Evolutionary conservation across 2,113 vertebrate species (phyloP).

Genomic region (Butorides virescens): DNA sequence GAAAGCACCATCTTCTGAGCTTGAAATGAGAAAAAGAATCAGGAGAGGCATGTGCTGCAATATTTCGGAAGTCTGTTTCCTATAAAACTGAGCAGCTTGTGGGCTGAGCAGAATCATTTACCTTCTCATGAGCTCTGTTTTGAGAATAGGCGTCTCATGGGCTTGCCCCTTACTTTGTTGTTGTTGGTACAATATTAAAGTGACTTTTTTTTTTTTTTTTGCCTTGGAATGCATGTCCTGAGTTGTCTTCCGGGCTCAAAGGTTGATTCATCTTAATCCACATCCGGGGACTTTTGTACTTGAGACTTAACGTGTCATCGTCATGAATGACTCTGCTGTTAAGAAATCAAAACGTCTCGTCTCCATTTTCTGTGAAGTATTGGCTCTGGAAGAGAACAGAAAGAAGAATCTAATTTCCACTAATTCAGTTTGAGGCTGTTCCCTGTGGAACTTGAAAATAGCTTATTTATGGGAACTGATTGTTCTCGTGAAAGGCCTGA

Average conservation of each 20-base stretch:
- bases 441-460: not conserved
- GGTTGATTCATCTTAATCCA: not conserved
- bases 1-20: not conserved
- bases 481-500: not conserved
- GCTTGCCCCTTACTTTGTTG: not conserved
- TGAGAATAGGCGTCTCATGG: not conserved
- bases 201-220: not conserved
- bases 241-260: not conserved
- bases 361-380: not conserved
- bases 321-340: not conserved
- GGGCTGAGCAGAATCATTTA: not conserved
- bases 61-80: not conserved
- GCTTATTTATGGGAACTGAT: not conserved
- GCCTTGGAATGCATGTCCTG: not conserved
- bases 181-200: not conserved
- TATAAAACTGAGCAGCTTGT: not conserved
- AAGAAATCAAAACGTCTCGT: not conserved
- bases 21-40: not conserved
- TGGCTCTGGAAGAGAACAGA: not conserved
- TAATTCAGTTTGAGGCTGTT: not conserved
- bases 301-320: not conserved
- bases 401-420: not conserved
- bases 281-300: not conserved
- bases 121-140: not conserved
- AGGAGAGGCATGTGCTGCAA: not conserved